Conservation (phyloP, 2,113 vertebrate species). For the Ceyx margarethae region DNA sequence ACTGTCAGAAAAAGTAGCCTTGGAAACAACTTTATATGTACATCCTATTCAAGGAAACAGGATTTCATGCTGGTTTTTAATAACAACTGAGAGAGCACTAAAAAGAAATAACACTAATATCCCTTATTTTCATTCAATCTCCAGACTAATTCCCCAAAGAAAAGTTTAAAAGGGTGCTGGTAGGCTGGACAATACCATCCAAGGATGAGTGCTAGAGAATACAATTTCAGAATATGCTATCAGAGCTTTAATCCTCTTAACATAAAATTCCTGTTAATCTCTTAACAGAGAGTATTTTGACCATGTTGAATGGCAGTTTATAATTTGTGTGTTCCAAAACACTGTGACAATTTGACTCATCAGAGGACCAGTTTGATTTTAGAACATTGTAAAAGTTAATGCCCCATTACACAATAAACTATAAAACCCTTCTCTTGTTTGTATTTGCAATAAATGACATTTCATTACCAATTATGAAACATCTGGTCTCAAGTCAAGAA, state of each 20-base stretch:
- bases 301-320: not conserved
- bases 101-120: not conserved
- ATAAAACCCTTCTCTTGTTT: not conserved
- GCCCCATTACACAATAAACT: not conserved
- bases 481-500: slow-evolving; percentile 1
- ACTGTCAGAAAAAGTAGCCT: not conserved
- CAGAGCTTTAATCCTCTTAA: not conserved
- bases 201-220: not conserved
- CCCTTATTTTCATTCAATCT: not conserved
- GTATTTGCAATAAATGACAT: not conserved
- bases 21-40: not conserved
- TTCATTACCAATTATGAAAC: not conserved
- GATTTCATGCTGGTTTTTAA: not conserved
- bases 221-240: not conserved
- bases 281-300: not conserved
- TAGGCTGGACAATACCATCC: not conserved
- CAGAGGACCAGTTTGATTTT: not conserved
- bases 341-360: not conserved
- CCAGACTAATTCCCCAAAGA: not conserved
- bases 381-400: not conserved
- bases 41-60: not conserved
- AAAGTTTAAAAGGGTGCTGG: not conserved
- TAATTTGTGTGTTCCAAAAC: not conserved
- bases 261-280: not conserved
- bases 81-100: not conserved